Conservation (phyloP, 2,888 invertebrate species). For the Campoletis raptor region DNA sequence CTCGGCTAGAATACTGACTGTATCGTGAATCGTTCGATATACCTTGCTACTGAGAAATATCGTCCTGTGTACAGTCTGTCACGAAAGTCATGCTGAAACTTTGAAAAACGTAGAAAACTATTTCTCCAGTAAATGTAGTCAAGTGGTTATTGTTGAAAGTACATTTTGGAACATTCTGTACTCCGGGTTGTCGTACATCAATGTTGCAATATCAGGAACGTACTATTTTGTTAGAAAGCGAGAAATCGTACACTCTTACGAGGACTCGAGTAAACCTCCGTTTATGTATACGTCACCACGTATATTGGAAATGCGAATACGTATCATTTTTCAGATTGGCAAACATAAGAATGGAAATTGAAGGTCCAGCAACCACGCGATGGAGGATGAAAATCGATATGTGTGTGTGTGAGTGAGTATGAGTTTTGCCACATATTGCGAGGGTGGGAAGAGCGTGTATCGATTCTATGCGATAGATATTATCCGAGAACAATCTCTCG, state of each 20-base stretch:
- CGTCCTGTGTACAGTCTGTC: neutral
- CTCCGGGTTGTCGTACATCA: neutral
- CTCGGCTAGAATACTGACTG: neutral
- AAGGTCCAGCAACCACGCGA: constrained; percentile 12
- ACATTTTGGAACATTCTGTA: neutral
- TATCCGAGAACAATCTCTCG: constrained; percentile 21
- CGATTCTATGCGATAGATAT: constrained; percentile 20
- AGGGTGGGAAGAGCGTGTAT: neutral
- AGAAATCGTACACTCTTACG: neutral
- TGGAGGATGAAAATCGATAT: constrained; percentile 4
- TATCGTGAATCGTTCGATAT: constrained; percentile 14
- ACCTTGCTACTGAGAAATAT: neutral
- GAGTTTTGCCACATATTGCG: neutral
- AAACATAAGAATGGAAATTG: constrained; percentile 20
- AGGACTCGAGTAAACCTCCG: neutral
- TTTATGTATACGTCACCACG: constrained; percentile 4
- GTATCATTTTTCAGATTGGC: constrained; percentile 28
- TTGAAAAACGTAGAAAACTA: neutral
- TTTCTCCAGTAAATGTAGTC: neutral
- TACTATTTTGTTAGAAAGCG: constrained; percentile 1
- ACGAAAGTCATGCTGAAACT: neutral
- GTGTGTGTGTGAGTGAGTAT: neutral
- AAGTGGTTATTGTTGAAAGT: neutral
- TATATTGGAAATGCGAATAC: constrained; percentile 16
- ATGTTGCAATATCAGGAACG: neutral